Base-by-base conservation (phyloP, 1,140 invertebrate species). In the Tenebrio molitor region DNA sequence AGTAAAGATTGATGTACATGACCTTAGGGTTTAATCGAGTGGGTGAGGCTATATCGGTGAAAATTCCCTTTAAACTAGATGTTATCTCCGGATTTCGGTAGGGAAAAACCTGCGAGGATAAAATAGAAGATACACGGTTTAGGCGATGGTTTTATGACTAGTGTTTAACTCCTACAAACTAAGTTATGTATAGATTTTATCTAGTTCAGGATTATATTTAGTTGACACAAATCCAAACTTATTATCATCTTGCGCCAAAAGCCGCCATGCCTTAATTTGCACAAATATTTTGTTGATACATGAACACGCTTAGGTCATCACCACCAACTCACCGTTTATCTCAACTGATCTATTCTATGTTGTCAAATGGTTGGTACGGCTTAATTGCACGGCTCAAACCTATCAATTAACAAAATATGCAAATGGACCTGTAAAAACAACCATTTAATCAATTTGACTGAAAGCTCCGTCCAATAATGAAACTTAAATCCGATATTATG, bases 171-270 rank as follows among this genome's bases (percentile, higher is more conserved):
- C 50, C 50, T 58, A 58, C 50, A 58, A 29, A 29, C 50, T 58
- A 23, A 58, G 50, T 58, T 58, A 58, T 58, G 50, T 58, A 58
- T 58, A 58, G 50, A 58, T 58, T 58, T 58, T 58, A 58, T 58
- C 50, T 58, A 58, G 50, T 58, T 58, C 50, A 58, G 50, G 50
- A 58, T 58, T 58, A 58, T 58, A 58, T 58, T 58, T 58, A 58
- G 50, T 58, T 58, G 50, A 58, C 50, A 58, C 50, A 15, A 58
- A 58, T 58, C 19, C 50, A 53, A 44, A 44, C 12, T 17, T 50
- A 50, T 50, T 50, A 50, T 50, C 44, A 58, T 58, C 23, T 58
- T 58, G 50, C 23, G 44, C 17, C 44, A 50, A 50, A 50, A 50
- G 23, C 16, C 12, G 19, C 44, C 17, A 19, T 50, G 8, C 16